Base-by-base conservation (phyloP, 2,888 invertebrate species). In the Drosophila cognata region DNA sequence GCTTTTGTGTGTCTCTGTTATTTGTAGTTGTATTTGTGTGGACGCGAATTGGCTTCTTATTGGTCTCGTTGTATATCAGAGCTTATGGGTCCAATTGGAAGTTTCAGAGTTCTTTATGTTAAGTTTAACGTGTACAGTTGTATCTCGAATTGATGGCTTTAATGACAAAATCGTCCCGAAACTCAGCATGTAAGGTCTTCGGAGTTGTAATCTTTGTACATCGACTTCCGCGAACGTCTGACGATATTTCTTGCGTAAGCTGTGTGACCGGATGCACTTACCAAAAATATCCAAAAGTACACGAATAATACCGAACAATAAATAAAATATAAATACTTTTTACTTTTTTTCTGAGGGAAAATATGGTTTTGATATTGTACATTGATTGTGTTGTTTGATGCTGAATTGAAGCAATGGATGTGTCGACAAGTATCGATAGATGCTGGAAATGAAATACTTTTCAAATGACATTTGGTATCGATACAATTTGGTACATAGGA, bases 221-320 rank as follows among this genome's bases (percentile, higher is more conserved):
- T 71, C 80, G 75, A 75, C 81, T 80, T 80, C 81, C 81, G 81
- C 51, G 77, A 76, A 79, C 66, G 81, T 76, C 77, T 66, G 79
- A 72, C 81, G 77, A 80, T 80, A 80, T 80, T 72, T 75, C 61
- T 71, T 62, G 48, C 21, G 13, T 53, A 18, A 59, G 52, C 50
- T 46, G 81, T 76, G 76, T 78, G 80, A 10, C 80, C 76, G 62
- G 10, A 16, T 38, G 18, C 10, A n/a, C 4, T 18, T 25, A 13
- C 3, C 16, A 38, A 36, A 36, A 8, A 31, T n/a, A 7, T 18
- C 57, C n/a, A 50, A 13, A 25, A 59, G 4, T 28, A 18, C 16
- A 2, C 13, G 3, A 11, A 52, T 36, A 65, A 60, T 29, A 33
- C 10, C 29, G 28, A 11, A 38, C 0, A 21, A 13, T 8, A 3